A percentile compares a stretch with the other conserved stretches of the same genome.
Evolutionary conservation across 2,797 vertebrate genomes (phyloP).

Genomic region (Gymnoscopelus braueri): DNA sequence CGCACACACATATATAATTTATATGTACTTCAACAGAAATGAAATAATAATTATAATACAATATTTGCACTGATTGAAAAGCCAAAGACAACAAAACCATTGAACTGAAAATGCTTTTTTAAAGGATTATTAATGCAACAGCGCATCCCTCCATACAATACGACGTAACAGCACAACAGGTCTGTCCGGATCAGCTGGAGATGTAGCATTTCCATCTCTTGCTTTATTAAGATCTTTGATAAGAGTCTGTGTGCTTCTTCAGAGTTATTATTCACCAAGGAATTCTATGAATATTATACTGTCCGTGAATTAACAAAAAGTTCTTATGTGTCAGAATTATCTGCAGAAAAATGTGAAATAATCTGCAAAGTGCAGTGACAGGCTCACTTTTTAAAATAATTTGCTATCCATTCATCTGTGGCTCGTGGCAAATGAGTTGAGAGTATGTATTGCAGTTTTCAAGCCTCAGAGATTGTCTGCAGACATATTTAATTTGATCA

Average conservation of each 20-base stretch:
- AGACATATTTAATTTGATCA: background rate
- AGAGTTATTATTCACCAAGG: slow-evolving; percentile 1
- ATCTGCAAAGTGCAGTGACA: background rate
- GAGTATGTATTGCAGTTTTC: background rate
- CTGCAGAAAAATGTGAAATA: background rate
- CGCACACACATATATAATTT: too few species aligned
- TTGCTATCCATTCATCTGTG: background rate
- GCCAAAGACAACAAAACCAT: too few species aligned
- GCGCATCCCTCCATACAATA: too few species aligned
- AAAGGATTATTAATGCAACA: background rate
- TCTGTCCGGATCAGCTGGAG: background rate
- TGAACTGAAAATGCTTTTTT: too few species aligned
- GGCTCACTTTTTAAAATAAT: background rate
- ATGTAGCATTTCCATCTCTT: background rate
- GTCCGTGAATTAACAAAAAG: too few species aligned
- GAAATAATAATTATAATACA: too few species aligned
- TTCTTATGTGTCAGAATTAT: too few species aligned
- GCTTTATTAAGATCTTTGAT: slow-evolving; percentile 12
- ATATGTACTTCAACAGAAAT: too few species aligned
- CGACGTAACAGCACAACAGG: background rate
- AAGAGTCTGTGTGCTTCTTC: background rate
- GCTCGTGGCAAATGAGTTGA: too few species aligned
- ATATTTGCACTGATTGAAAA: too few species aligned
- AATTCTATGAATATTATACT: background rate
- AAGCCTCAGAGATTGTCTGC: background rate